phyloP scores from a whole-genome alignment of 2,797 vertebrate species.

The Semaprochilodus insignis region DNA sequence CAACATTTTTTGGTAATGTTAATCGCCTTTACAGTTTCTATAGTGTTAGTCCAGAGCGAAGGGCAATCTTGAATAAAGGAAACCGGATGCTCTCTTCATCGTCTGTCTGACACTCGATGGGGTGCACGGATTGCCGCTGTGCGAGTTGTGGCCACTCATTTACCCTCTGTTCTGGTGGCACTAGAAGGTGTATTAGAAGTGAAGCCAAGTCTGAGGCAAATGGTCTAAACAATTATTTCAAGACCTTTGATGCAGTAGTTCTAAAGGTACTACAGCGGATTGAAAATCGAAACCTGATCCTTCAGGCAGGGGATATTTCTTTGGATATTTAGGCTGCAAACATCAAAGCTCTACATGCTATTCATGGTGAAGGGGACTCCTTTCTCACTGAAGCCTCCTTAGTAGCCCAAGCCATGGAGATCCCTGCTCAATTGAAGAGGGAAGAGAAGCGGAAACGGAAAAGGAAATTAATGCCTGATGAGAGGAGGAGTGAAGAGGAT shows the following conservation, averaged over 20 bases:
- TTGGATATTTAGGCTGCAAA: conserved; percentile 42
- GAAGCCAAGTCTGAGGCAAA: conserved; percentile 48
- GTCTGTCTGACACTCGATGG: neutral
- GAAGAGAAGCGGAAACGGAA: conserved; percentile 13
- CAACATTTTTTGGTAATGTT: conserved; percentile 37
- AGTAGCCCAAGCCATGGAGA: conserved; percentile 16
- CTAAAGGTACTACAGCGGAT: conserved; percentile 18
- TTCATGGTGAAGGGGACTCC: conserved; percentile 37
- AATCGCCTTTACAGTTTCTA: conserved; percentile 39
- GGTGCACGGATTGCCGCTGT: conserved; percentile 3
- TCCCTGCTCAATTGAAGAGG: conserved; percentile 15
- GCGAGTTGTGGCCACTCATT: conserved; percentile 38
- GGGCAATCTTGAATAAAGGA: conserved; percentile 47
- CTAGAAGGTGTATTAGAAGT: conserved; percentile 32
- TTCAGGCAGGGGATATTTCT: conserved; percentile 40
- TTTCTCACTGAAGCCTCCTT: neutral
- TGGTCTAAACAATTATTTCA: conserved; percentile 43
- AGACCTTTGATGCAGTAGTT: conserved; percentile 47
- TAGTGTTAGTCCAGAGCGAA: conserved; percentile 45
- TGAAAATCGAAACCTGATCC: conserved; percentile 21
- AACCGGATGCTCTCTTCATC: conserved; percentile 34
- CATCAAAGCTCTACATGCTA: conserved; percentile 27
- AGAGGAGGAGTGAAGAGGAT: conserved; percentile 15
- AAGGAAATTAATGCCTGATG: conserved; percentile 19
- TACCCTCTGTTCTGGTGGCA: conserved; percentile 35